phyloP scores from a whole-genome alignment of 2,797 vertebrate genomes.

The Ibycter americanus region DNA sequence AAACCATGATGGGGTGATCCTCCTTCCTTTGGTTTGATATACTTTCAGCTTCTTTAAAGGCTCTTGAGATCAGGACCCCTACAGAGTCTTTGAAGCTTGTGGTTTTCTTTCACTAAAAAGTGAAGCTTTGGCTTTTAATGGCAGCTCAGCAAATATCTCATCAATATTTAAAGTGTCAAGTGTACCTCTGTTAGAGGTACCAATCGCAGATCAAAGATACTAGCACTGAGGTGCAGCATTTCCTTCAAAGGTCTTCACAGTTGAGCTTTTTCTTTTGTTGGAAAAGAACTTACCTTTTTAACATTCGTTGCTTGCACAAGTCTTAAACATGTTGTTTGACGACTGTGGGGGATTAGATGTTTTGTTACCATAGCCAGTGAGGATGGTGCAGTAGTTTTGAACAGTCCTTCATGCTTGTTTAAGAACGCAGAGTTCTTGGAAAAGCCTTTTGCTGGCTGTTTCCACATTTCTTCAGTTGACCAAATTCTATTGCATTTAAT shows the following conservation, averaged over 20 bases:
- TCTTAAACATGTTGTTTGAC: conserved; percentile 37
- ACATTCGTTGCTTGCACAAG: background rate
- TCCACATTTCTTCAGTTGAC: background rate
- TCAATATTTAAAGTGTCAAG: conserved; percentile 76
- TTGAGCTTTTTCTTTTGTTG: conserved; percentile 49
- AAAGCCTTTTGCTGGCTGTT: background rate
- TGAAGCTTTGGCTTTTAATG: conserved; percentile 65
- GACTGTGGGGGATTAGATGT: conserved; percentile 26
- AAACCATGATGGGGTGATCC: conserved; percentile 38
- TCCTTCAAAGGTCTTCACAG: conserved; percentile 60
- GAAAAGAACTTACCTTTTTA: conserved; percentile 44
- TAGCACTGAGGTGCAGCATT: conserved; percentile 45
- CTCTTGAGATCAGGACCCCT: conserved; percentile 69
- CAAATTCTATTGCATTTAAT: background rate
- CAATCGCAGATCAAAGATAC: conserved; percentile 69
- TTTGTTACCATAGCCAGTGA: conserved; percentile 8
- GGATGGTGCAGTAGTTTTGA: background rate
- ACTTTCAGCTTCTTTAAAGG: conserved; percentile 66
- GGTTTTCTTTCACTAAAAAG: conserved; percentile 63
- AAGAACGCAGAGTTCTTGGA: background rate
- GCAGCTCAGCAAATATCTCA: conserved; percentile 71
- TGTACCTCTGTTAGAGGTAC: conserved; percentile 68
- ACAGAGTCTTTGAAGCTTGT: conserved; percentile 63
- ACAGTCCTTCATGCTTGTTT: background rate
- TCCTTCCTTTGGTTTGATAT: conserved; percentile 47